Base-by-base conservation (phyloP, 2,888 invertebrate species). In the Thereva unica region DNA sequence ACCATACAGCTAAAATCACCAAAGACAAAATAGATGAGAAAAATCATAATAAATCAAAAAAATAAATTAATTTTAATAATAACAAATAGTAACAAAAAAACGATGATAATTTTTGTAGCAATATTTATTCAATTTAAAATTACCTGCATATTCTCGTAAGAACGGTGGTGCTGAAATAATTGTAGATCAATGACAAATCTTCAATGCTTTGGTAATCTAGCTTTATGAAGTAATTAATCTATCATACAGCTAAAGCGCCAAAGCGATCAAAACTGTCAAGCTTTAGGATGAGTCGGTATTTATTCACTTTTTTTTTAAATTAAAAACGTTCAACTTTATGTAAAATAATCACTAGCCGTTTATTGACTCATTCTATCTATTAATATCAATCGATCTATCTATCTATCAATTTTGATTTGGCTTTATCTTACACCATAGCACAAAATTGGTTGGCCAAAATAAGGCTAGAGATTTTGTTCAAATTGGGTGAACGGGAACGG, bases 161-260 rank as follows among this genome's bases (percentile, higher is more conserved):
- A 2, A 23, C 1, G 23, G 2, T 23, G 23, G 2, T 23, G 23
- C 2, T 23, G 23, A 23, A 2, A 2, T 23, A 23, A 23, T 2
- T 23, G 23, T 23, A 2, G 23, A 23, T 23, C 23, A 23, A 23
- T 23, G 71, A 73, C 69, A 74, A 75, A 76, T 78, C 80, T 81
- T 84, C 85, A 84, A 83, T 91, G 90, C 91, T 92, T 92, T 92
- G 92, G 92, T 92, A 92, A 92, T 91, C 89, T 92, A 92, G 92
- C 92, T 92, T 92, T 92, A 92, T 92, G 92, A 90, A 85, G 84
- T 81, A 82, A 78, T 81, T 78, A 82, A 82, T 80, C 85, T 85
- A 87, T 90, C 91, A 91, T 87, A 87, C 88, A 89, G 91, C 92
- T 90, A 90, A 88, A 90, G 89, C 87, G 89, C 92, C 92, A 92